Evolutionary conservation across 1,140 invertebrate species (phyloP), one percentile per base, ranked within the genome.

Genomic region (Tetragnatha versicolor): DNA sequence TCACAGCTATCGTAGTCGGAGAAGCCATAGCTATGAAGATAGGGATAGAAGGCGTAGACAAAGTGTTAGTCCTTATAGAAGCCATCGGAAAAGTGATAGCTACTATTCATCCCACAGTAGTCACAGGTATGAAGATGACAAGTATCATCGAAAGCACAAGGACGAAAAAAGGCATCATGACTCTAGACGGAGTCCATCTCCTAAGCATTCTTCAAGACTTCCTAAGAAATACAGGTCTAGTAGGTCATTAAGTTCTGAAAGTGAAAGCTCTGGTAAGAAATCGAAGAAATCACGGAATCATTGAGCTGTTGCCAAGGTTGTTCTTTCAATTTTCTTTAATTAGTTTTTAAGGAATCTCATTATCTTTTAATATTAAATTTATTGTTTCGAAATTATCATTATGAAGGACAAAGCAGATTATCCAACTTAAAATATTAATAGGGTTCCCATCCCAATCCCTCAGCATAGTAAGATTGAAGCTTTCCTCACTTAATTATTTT

Each of bases 221-320:
- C 75, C 75, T 29, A 78, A 33, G 14, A 78, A 68, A 58, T 68
- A 68, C 25, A 37, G 75, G 20, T 31, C 61, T 1, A 72, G 69
- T 66, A 58, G 75, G 27, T 78, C 75, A 7, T 27, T 66, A 31
- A 78, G 75, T 58, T 78, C 75, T 14, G 75, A 78, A 22, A 31
- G 49, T 58, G 61, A 68, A 33, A 58, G 33, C 17, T 66, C 61
- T 77, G 75, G 61, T 78, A 66, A 68, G 63, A 78, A 78, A 68
- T 58, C 31, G 31, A 75, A 63, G 58, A 75, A 75, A 75, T 63
- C 58, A 27, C 55, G 70, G 29, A 49, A 61, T 75, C 70, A 22
- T 37, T 75, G 58, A 75, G 12, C 39, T 3, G 27, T 17, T 17
- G 22, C 35, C 33, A 63, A 61, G 70, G 70, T 49, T 63, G 42